A percentile compares a stretch with the other conserved stretches of the same genome.
Evolutionary conservation across 2,888 invertebrate species (phyloP).

Genomic region (Zygaena filipendulae): DNA sequence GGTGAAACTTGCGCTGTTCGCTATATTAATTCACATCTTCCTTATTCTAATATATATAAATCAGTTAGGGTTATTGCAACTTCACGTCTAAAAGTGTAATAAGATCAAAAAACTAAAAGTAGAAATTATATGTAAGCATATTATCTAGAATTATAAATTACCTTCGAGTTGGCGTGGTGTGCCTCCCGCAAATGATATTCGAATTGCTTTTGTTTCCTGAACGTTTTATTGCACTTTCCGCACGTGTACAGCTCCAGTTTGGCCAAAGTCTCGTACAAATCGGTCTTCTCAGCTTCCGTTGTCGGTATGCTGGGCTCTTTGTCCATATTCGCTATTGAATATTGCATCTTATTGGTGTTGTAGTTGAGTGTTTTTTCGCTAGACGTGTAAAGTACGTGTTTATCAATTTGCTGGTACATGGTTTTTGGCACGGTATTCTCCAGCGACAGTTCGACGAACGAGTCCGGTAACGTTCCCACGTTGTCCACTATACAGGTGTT

Average conservation of each 20-base stretch:
- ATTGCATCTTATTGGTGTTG: constrained; percentile 40
- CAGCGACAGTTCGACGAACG: constrained; percentile 55
- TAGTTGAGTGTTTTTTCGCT: constrained; percentile 43
- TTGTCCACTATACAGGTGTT: constrained; percentile 58
- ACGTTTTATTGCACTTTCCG: constrained; percentile 62
- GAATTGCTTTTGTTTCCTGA: constrained; percentile 72
- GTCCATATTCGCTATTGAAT: constrained; percentile 45
- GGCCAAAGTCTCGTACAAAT: constrained; percentile 39
- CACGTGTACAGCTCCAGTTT: constrained; percentile 45
- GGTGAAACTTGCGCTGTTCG: no score
- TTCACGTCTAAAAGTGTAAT: no score
- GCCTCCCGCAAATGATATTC: constrained; percentile 71
- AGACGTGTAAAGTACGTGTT: constrained; percentile 45
- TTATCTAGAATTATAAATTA: constrained; percentile 16
- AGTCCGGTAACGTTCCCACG: constrained; percentile 49
- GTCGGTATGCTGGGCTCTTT: constrained; percentile 25
- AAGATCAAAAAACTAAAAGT: no score
- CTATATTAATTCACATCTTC: no score
- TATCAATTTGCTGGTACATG: constrained; percentile 52
- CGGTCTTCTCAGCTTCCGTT: constrained; percentile 32
- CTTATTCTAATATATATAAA: no score
- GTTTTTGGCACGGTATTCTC: constrained; percentile 55
- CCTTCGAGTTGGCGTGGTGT: constrained; percentile 59
- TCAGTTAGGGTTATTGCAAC: no score
- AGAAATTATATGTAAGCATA: no score